Evolutionary conservation across 2,888 invertebrate species (phyloP).

Genomic region (Mellilla xanthometata): DNA sequence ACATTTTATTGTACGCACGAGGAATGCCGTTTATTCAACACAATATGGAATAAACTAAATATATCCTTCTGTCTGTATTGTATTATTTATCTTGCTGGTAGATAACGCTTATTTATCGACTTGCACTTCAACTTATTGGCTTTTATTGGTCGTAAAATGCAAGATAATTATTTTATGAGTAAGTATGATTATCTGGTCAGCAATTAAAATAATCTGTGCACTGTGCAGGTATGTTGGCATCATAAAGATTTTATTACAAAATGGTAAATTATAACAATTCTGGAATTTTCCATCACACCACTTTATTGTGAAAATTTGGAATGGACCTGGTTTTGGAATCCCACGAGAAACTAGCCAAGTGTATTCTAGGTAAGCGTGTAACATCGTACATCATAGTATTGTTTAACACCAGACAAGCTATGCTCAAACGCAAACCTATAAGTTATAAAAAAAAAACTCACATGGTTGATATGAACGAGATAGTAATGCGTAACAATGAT

Average conservation of each 20-base stretch:
- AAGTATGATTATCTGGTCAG: neutral
- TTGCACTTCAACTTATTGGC: neutral
- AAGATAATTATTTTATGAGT: neutral
- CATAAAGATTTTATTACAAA: neutral
- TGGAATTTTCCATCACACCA: neutral
- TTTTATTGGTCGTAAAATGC: neutral
- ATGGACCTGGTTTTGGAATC: too few relatives aligned
- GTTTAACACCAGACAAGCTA: too few relatives aligned
- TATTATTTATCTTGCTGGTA: neutral
- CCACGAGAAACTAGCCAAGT: too few relatives aligned
- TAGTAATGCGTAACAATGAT: too few relatives aligned
- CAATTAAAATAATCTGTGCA: neutral
- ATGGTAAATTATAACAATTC: neutral
- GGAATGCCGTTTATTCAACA: constrained; percentile 3
- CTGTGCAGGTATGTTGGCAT: neutral
- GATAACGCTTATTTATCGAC: neutral
- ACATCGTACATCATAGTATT: too few relatives aligned
- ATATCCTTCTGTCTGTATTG: neutral
- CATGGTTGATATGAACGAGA: too few relatives aligned
- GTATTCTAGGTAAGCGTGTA: too few relatives aligned
- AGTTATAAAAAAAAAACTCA: too few relatives aligned
- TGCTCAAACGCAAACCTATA: too few relatives aligned
- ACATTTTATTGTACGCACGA: constrained; percentile 19
- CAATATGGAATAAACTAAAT: constrained; percentile 3
- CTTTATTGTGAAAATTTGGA: too few relatives aligned